Evolutionary conservation across 2,113 vertebrate species (phyloP), one percentile per base, ranked within the genome.

Genomic region (Agapornis roseicollis): DNA sequence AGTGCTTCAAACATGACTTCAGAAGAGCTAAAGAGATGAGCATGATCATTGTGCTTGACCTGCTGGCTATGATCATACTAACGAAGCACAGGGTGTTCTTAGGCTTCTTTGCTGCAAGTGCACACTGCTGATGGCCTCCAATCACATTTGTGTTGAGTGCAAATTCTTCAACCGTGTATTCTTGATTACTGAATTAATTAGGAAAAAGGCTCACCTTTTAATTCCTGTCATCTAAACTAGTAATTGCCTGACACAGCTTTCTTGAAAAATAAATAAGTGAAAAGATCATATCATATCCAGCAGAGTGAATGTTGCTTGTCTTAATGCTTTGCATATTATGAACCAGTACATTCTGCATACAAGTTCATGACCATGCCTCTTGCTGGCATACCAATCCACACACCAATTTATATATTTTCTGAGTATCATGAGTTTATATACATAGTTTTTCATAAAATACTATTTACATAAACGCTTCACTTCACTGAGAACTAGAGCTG

Each of bases 121-220:
- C 12, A n/a, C 16, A 42, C 10, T 25, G 31, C 10, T 70, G 61
- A n/a, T 23, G 87, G 87, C 15, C 44, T 85, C 24, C 47, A 63
- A 28, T 42, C 25, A 55, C 3, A 18, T 84, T 74, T 92, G 15
- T 60, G 8, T 56, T 83, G 19, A 70, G 37, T 39, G 11, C 29
- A n/a, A 78, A 37, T 69, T 77, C 27, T 89, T 86, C 41, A 47
- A 17, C 31, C 5, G 28, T 42, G n/a, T 66, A 70, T 49, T 80
- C 60, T 44, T 86, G 37, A 84, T 84, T 83, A 46, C 19, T 58
- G 17, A 52, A 66, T 90, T 84, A 58, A 68, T 89, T 74, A 74
- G 22, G 42, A 73, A 80, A 70, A 83, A 46, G 1, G 0, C 17
- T 81, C 24, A 63, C 15, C 7, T 81, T 39, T 78, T 84, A 63